A percentile compares a stretch with the other conserved stretches of the same genome.
Evolutionary conservation across 2,888 invertebrate species (phyloP).

Genomic region (Drosophila melanocephala): DNA sequence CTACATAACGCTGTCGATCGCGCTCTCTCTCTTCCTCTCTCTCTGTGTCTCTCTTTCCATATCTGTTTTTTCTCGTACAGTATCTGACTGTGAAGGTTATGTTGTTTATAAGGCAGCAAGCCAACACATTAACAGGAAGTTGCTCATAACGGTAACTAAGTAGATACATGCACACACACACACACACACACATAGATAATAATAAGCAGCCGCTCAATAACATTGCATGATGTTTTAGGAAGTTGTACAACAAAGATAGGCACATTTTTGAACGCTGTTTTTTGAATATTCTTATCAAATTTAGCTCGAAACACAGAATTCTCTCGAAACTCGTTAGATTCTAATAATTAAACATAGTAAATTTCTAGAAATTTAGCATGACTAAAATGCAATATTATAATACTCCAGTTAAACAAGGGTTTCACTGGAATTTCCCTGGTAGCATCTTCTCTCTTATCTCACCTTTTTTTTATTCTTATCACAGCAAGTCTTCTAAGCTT

Average conservation of each 20-base stretch:
- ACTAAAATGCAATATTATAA: not conserved
- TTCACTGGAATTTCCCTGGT: conserved; percentile 14
- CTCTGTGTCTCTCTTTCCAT: conserved; percentile 4
- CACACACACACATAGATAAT: not conserved
- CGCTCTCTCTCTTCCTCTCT: not conserved
- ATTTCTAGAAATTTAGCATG: not conserved
- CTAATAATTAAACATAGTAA: not conserved
- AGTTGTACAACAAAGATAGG: not conserved
- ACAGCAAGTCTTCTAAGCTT: not conserved
- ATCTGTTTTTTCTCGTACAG: not conserved
- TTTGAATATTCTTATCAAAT: not conserved
- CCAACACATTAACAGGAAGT: conserved; percentile 58
- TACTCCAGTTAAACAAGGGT: not conserved
- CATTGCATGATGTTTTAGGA: conserved; percentile 19
- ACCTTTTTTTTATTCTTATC: conserved; percentile 3
- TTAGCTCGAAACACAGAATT: not conserved
- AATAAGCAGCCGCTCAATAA: conserved; percentile 7
- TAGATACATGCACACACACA: conserved; percentile 19
- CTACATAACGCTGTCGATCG: conserved; percentile 4
- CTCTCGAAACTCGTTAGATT: not conserved
- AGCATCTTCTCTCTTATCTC: conserved; percentile 21
- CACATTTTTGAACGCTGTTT: not conserved
- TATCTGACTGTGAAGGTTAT: conserved; percentile 53
- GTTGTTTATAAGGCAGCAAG: conserved; percentile 45
- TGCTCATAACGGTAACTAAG: conserved; percentile 53